phyloP scores from a whole-genome alignment of 1,140 invertebrate genomes.

The Dendroctonus valens region DNA sequence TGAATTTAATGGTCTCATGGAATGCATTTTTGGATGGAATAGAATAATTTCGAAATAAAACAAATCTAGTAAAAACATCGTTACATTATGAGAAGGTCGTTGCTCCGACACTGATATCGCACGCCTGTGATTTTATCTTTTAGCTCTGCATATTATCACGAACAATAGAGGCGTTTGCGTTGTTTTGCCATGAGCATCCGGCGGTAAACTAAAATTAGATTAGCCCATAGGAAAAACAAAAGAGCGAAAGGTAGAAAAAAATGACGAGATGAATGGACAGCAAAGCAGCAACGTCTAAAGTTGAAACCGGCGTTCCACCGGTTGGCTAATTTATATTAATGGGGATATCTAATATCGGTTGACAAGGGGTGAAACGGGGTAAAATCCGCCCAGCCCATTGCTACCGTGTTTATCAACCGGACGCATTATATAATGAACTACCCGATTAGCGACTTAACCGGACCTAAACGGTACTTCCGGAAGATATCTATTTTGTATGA shows the following conservation, averaged over 20 bases:
- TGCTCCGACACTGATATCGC: no score
- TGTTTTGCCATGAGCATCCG: slow-evolving; percentile 23
- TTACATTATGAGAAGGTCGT: no score
- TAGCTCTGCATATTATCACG: slow-evolving; percentile 16
- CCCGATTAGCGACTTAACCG: slow-evolving; percentile 41
- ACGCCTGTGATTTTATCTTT: slow-evolving; percentile 4
- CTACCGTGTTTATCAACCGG: slow-evolving; percentile 42
- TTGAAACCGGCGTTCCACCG: slow-evolving; percentile 24
- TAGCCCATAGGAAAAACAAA: slow-evolving; percentile 35
- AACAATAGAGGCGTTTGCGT: slow-evolving; percentile 30
- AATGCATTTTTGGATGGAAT: no score
- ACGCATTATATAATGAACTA: slow-evolving; percentile 44
- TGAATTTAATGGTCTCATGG: no score
- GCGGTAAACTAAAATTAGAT: slow-evolving; percentile 32
- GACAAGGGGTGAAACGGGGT: slow-evolving; percentile 39
- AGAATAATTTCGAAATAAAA: no score
- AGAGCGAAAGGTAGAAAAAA: slow-evolving; percentile 30
- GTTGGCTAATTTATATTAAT: slow-evolving; percentile 46
- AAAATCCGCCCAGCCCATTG: slow-evolving; percentile 6
- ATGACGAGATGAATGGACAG: slow-evolving; percentile 30
- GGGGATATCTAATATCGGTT: slow-evolving; percentile 43
- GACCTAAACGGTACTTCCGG: slow-evolving; percentile 26
- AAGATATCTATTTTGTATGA: slow-evolving; percentile 2
- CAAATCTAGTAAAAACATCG: no score
- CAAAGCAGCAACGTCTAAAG: slow-evolving; percentile 27